A percentile compares a stretch with the other conserved stretches of the same genome.
Evolutionary conservation across 2,888 invertebrate species (phyloP).

Genomic region (Drosophila barbarae): DNA sequence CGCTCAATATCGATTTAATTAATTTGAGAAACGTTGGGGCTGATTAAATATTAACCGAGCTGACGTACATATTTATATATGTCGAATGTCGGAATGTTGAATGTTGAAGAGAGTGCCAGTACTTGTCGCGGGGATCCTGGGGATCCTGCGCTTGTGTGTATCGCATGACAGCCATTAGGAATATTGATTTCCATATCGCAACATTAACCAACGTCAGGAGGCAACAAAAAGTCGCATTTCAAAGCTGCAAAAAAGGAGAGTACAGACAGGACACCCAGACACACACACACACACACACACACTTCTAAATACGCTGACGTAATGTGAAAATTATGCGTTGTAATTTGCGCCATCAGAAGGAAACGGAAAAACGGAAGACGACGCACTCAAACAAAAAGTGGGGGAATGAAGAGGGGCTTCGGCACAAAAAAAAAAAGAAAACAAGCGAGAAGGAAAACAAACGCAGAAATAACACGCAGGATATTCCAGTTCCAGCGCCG

Average conservation of each 20-base stretch:
- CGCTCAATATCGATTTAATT: slow-evolving; percentile 44
- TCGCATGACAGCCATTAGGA: slow-evolving; percentile 67
- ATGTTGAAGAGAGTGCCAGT: slow-evolving; percentile 21
- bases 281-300: slow-evolving; percentile 16
- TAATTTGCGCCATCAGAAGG: slow-evolving; percentile 69
- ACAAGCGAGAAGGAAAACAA: slow-evolving; percentile 26
- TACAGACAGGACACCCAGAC: slow-evolving; percentile 21
- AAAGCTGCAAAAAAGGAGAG: slow-evolving; percentile 28
- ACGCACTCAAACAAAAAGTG: slow-evolving; percentile 60
- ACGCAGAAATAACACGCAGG: slow-evolving; percentile 34
- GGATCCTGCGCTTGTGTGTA: slow-evolving; percentile 23
- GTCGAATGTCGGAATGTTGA: slow-evolving; percentile 29
- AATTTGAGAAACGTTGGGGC: slow-evolving; percentile 44
- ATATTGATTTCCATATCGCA: slow-evolving; percentile 72
- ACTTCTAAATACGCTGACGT: slow-evolving; percentile 58
- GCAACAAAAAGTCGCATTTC: slow-evolving; percentile 37
- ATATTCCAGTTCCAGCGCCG: slow-evolving; percentile 45
- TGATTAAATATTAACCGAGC: slow-evolving; percentile 43
- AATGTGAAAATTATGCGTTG: slow-evolving; percentile 75
- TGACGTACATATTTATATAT: slow-evolving; percentile 37
- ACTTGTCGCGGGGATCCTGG: slow-evolving; percentile 1
- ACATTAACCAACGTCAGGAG: slow-evolving; percentile 52
- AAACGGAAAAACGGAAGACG: slow-evolving; percentile 69
- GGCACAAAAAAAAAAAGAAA: slow-evolving; percentile 6
- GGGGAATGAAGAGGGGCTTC: neutral